Conservation (phyloP, 2,113 vertebrate species). For the Donacobius atricapilla region DNA sequence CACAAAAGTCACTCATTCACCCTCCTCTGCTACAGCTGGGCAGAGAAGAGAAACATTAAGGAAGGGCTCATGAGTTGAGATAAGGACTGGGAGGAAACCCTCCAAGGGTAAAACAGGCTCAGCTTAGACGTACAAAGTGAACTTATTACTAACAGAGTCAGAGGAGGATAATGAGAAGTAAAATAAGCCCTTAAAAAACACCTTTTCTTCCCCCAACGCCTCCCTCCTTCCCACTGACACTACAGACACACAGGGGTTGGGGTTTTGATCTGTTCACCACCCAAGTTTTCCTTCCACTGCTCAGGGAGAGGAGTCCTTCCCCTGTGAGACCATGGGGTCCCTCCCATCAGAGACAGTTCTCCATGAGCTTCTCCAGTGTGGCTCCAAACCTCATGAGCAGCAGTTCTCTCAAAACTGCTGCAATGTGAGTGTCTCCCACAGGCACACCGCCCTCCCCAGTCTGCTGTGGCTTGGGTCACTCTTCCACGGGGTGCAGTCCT, state of each 20-base stretch:
- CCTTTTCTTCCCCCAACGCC: background rate
- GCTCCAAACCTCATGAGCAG: background rate
- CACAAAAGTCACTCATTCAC: accelerated
- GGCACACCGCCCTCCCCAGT: background rate
- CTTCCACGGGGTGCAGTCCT: background rate
- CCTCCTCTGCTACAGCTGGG: background rate
- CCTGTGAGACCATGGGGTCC: background rate
- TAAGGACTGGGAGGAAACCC: background rate
- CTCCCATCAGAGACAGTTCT: background rate
- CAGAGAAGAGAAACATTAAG: background rate
- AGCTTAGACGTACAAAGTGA: background rate
- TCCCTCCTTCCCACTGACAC: background rate
- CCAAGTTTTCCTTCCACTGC: background rate
- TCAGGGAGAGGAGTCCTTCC: background rate
- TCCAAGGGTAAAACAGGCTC: background rate
- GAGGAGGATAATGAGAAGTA: background rate
- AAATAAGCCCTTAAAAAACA: background rate
- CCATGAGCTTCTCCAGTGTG: accelerated
- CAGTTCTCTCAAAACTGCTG: background rate
- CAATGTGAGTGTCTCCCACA: background rate
- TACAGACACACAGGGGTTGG: accelerated
- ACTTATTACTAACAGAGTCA: background rate
- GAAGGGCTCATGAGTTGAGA: background rate
- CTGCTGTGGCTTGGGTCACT: background rate
- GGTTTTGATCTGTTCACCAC: background rate